These are phyloP conservation scores for Delphinus delphis DNA, from an alignment of 2,113 vertebrate genomes.

Conservation along the genomic window DNA sequence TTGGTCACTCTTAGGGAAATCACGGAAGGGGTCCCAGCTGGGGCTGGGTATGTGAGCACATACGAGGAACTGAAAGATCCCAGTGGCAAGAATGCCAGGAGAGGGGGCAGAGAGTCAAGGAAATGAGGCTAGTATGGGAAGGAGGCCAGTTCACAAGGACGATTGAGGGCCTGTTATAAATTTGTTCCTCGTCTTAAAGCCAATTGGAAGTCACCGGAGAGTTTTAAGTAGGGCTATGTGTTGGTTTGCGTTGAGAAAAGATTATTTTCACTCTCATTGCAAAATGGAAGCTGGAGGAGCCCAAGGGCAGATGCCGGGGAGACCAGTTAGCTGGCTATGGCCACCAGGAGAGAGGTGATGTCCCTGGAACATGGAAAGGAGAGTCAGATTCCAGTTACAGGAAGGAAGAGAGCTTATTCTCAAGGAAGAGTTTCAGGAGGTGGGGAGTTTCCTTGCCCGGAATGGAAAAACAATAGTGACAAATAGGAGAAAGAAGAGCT, in stretches of 20 bases:
- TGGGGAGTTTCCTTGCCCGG: too few species aligned
- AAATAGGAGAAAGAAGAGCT: rapidly evolving
- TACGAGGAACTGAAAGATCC: rapidly evolving
- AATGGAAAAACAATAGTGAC: rapidly evolving
- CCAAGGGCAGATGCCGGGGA: rapidly evolving
- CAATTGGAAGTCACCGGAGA: not conserved
- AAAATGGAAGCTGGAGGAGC: not conserved
- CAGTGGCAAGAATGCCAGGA: rapidly evolving
- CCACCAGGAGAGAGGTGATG: not conserved
- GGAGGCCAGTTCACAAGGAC: too few species aligned
- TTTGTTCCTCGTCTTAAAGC: not conserved
- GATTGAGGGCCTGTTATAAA: rapidly evolving
- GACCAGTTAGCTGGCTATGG: rapidly evolving
- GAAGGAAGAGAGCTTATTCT: not conserved
- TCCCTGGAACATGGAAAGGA: too few species aligned
- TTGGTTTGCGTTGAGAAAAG: rapidly evolving
- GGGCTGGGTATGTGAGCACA: not conserved
- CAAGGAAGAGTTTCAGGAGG: not conserved
- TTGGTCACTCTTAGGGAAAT: rapidly evolving
- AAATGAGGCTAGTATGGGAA: too few species aligned
- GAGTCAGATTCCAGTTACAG: rapidly evolving
- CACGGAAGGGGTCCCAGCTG: rapidly evolving
- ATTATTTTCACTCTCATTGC: rapidly evolving
- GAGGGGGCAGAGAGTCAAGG: too few species aligned
- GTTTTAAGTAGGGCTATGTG: not conserved